These are phyloP conservation scores for Pithys albifrons DNA, from an alignment of 2,113 vertebrate species.

Conservation along the genomic window DNA sequence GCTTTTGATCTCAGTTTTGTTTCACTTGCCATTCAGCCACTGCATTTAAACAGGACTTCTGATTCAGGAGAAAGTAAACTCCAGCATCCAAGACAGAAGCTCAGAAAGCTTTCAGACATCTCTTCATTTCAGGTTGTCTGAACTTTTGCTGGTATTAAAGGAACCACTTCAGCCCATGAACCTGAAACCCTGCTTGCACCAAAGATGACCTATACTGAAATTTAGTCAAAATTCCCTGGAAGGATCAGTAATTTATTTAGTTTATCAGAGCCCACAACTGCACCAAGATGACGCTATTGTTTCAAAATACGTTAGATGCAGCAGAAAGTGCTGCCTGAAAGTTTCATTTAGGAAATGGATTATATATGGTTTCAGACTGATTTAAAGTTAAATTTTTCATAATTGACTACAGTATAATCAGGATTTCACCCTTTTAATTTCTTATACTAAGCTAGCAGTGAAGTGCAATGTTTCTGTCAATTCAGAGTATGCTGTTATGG, in stretches of 20 bases:
- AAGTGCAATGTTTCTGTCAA: not conserved
- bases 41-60: not conserved
- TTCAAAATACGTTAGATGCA: not conserved
- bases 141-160: not conserved
- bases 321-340: not conserved
- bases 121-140: not conserved
- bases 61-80: not conserved
- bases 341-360: not conserved
- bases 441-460: not conserved
- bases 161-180: fast-evolving
- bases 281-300: not conserved
- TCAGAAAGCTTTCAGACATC: not conserved
- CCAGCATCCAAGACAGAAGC: not conserved
- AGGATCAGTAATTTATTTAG: not conserved
- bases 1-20: not conserved
- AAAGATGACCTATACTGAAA: not conserved
- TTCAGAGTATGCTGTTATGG: not conserved
- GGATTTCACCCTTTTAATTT: not conserved
- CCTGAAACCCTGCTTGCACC: fast-evolving
- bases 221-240: not conserved
- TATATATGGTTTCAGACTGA: not conserved
- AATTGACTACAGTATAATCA: not conserved
- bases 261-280: not conserved
- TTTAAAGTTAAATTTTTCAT: not conserved
- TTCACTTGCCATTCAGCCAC: not conserved